Base-by-base conservation (phyloP, 2,113 vertebrate species). In the Embiotoca jacksoni region DNA sequence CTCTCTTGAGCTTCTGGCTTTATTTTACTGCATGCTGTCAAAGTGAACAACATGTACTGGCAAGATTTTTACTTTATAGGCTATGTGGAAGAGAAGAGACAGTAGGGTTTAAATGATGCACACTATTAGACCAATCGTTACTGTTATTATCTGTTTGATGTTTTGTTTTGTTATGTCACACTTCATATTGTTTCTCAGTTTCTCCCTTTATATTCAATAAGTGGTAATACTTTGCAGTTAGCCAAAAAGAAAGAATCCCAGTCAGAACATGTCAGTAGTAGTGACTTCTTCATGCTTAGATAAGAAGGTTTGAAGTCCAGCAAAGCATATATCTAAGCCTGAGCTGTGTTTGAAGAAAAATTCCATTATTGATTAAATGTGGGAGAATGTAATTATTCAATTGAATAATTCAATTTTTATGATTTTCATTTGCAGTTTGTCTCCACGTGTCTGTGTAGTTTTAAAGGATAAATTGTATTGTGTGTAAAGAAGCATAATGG, bases 291-390 rank as follows among this genome's bases (percentile, higher is more conserved):
- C 5, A 41, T 36, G 6, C 16, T 62, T 3, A 37, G 13, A 52
- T 47, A 11, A 23, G 23, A 13, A 44, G 41, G 57, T 56, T 72
- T 78, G 54, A 74, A 73, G 64, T 75, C 75, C 9, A 30, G 60
- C 63, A 54, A 75, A 68, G 30, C 7, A n/a, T 52, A 4, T 41
- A 30, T 56, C 16, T 58, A 23, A 33, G 32, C 35, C 52, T 33
- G 47, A 57, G 35, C 36, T 36, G 16, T 62, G 32, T 65, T 59
- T 61, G 7, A 65, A 62, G 3, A 67, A 46, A 32, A 47, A 70
- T 0, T 2, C 41, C 2, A 10, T 44, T 10, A 44, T 10, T 44
- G 39, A 41, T 41, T 41, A 41, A 7, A 10, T 10, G 2, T 41
- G 9, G 41, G 7, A 9, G 2, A 44, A 8, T 44, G 1, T 8